Base-by-base conservation (phyloP, 2,888 invertebrate genomes). In the Drosophila picticornis region DNA sequence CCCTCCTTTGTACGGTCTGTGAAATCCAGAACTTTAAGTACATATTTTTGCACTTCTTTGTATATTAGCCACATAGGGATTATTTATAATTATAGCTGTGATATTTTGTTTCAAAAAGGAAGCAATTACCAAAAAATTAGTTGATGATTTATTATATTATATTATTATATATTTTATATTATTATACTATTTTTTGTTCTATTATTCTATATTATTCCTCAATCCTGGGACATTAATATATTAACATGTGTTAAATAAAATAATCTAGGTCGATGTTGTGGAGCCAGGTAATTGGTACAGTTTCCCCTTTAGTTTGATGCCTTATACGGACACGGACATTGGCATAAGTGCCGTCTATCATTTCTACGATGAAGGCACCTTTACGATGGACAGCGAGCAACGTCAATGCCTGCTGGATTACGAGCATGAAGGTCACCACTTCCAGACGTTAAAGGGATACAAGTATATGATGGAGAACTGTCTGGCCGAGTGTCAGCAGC, bases 381-480 rank as follows among this genome's bases (percentile, higher is more conserved):
- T 71, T 5, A 57, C 76, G 0, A n/a, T 86, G 43, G 48, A 84
- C 1, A 80, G 85, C 7, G 51, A 50, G 1, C 72, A 81, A 27
- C 76, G 92, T 1, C 67, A 84, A n/a, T 93, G 92, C 48, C 75
- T 92, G 4, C 86, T 84, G 71, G 81, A 89, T 34, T 85, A 90
- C 32, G 92, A 92, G 68, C 66, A 72, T 5, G 62, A 81, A 1
- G 81, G 77, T 48, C 71, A 78, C 6, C 76, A 85, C 13, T 84
- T 79, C 55, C 81, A 70, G 25, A 88, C 88, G 0, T 52, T 93
- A 11, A 77, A 78, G 16, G 91, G 91, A 10, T 69, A 80, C 19
- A 83, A 80, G 34, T 92, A 92, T 62, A 90, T 91, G 83, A n/a
- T 80, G 43, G 82, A 88, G 65, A 92, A 93, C 74, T 92, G 92